These are phyloP conservation scores for Mobula birostris DNA, from an alignment of 2,113 vertebrate species.

Conservation along the genomic window DNA sequence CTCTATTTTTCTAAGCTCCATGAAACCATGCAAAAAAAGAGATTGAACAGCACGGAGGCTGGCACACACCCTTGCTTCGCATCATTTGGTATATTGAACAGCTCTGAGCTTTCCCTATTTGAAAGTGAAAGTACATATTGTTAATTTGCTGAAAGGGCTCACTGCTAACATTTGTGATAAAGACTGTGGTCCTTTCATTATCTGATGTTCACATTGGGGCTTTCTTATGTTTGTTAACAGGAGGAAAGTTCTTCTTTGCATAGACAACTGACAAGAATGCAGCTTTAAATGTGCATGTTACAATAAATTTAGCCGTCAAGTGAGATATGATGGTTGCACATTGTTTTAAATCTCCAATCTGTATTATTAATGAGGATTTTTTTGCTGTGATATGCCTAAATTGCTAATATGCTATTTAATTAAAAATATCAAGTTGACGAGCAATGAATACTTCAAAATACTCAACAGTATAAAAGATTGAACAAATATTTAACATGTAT, in stretches of 20 bases:
- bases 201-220: not conserved
- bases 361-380: not conserved
- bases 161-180: not conserved
- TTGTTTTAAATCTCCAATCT: not conserved
- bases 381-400: not conserved
- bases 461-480: not conserved
- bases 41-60: no score
- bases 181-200: not conserved
- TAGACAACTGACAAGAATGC: not conserved
- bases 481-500: not conserved
- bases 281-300: not conserved
- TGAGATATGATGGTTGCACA: no score
- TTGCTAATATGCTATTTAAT: not conserved
- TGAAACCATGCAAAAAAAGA: no score
- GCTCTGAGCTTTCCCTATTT: no score
- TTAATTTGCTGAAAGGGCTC: not conserved
- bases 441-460: not conserved
- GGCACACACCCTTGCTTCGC: no score
- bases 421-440: not conserved
- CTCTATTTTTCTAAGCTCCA: no score
- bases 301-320: not conserved
- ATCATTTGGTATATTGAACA: no score
- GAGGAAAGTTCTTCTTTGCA: not conserved
- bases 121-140: not conserved
- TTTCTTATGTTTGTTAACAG: not conserved